These are phyloP conservation scores for Papilio xuthus DNA, from an alignment of 1,140 invertebrate species.

Conservation along the genomic window DNA sequence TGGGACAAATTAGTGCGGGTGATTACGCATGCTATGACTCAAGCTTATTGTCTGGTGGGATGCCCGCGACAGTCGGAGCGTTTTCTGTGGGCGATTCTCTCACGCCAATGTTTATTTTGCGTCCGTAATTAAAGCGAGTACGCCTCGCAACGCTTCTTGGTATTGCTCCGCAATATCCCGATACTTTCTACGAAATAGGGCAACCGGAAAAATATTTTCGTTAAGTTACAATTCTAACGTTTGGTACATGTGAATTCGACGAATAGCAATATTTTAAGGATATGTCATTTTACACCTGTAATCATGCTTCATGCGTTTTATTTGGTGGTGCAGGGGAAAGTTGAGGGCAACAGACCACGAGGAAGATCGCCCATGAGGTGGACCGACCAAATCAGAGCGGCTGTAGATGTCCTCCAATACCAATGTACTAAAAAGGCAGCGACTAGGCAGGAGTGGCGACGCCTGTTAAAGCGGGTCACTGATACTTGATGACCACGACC, in stretches of 20 bases:
- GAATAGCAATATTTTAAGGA: too few species aligned
- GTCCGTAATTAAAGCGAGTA: slow-evolving; percentile 54
- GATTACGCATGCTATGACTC: background rate
- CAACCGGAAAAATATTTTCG: slow-evolving; percentile 32
- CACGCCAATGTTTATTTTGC: slow-evolving; percentile 60
- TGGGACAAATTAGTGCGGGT: background rate
- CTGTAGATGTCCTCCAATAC: too few species aligned
- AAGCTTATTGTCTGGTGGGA: slow-evolving; percentile 24
- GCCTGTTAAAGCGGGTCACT: too few species aligned
- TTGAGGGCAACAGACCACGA: too few species aligned
- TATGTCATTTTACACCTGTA: too few species aligned
- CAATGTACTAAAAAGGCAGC: too few species aligned
- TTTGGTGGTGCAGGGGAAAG: too few species aligned
- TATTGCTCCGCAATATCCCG: slow-evolving; percentile 38
- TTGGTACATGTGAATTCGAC: too few species aligned
- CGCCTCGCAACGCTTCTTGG: slow-evolving; percentile 53
- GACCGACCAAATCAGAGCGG: background rate
- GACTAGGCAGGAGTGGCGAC: too few species aligned
- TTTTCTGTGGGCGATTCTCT: slow-evolving; percentile 53
- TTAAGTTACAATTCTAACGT: background rate
- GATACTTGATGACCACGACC: too few species aligned
- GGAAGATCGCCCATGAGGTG: too few species aligned
- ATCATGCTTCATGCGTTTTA: too few species aligned
- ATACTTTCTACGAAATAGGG: slow-evolving; percentile 41
- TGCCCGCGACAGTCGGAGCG: slow-evolving; percentile 48